Base-by-base conservation (phyloP, 2,113 vertebrate species). In the Genyomyrus donnyi region DNA sequence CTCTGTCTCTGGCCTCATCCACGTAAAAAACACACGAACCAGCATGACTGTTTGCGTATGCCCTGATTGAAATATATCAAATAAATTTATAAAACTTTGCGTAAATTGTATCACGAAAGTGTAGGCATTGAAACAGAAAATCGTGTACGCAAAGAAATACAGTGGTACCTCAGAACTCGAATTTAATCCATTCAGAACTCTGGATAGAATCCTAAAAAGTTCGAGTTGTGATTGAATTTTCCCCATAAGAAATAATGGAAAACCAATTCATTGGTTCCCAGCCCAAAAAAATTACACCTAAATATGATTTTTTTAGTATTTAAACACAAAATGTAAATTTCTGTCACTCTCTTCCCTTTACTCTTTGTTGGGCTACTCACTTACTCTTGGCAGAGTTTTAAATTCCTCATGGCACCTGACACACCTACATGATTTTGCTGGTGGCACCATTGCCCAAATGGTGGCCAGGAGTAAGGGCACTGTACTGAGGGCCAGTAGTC, bases 401-500 rank as follows among this genome's bases (percentile, higher is more conserved):
- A 77, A 31, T 77, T 77, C 31, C 70, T 17, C 35, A 39, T 39
- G 35, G 2, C 70, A 39, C 70, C 31, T 19, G 58, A 58, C 66
- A 35, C 35, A 93, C 93, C 91, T 93, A 84, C 27, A 92, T 50
- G 45, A 92, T 88, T 48, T 91, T 89, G 70, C 89, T 31, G 8
- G 91, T 92, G 24, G 90, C 85, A 13, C 92, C 91, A 88, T 88
- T 91, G 48, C n/a, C 45, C 91, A 50, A 83, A 93, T 92, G 31
- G 91, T 92, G 66, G 92, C 91, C 46, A 92, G 84, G 17, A 94
- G 88, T 77, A 91, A 91, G n/a, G n/a, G n/a, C n/a, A n/a, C n/a
- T n/a, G n/a, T n/a, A n/a, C n/a, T n/a, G n/a, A n/a, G n/a, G n/a
- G n/a, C n/a, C n/a, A 13, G 85, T 88, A 70, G 88, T 89, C 86